Evolutionary conservation across 1,140 invertebrate species (phyloP).

Genomic region (Drosophila nigromelanica): DNA sequence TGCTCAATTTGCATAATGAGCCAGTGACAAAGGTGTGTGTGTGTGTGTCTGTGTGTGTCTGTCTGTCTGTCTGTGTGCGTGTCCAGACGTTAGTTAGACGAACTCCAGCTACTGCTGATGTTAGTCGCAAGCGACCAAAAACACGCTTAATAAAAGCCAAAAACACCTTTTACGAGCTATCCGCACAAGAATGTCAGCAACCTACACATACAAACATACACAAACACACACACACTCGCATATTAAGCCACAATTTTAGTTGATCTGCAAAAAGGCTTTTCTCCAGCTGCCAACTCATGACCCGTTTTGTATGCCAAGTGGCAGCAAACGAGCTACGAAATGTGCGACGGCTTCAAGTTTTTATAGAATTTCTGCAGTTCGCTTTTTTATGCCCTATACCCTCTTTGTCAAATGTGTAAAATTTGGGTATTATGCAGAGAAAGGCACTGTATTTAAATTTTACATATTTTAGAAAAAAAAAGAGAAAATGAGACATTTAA

Average conservation of each 20-base stretch:
- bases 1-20: constrained; percentile 80
- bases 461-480: too few species aligned
- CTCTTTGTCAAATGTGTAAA: not conserved
- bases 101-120: not conserved
- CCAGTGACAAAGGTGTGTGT: constrained; percentile 71
- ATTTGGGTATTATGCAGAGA: not conserved
- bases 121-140: not conserved
- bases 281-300: constrained; percentile 28
- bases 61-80: constrained; percentile 1
- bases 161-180: constrained; percentile 46
- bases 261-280: constrained; percentile 51
- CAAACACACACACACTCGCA: constrained; percentile 5
- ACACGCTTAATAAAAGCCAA: constrained; percentile 54
- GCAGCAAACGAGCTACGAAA: constrained; percentile 60
- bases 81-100: constrained; percentile 21
- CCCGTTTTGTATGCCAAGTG: constrained; percentile 50
- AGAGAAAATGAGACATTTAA: too few species aligned
- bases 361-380: constrained; percentile 58
- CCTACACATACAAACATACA: constrained; percentile 1
- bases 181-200: constrained; percentile 6
- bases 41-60: constrained; percentile 16
- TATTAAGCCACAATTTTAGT: constrained; percentile 30
- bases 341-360: constrained; percentile 60
- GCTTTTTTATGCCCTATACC: not conserved
- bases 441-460: not conserved